Percentiles rank a stretch among this genome's conserved stretches.
Evolutionary conservation across 2,113 vertebrate species (phyloP).

Genomic region (Catharus bicknelli): DNA sequence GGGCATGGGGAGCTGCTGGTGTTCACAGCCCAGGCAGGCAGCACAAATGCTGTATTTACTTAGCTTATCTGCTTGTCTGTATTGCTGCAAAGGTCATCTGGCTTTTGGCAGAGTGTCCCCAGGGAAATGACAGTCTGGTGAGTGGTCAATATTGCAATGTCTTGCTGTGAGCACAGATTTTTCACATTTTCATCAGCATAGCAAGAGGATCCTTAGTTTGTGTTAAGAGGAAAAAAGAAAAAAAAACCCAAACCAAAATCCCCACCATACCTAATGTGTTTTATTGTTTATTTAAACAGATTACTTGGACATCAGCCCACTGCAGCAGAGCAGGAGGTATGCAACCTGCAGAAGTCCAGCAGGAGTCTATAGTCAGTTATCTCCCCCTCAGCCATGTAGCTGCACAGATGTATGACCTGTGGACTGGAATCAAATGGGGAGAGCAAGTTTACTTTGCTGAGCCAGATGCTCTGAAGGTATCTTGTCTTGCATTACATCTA

Average conservation of each 20-base stretch:
- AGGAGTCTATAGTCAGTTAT: slow-evolving; percentile 88
- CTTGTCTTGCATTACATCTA: not conserved
- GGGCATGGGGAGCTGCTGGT: not conserved
- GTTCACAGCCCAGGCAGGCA: not conserved
- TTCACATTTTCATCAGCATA: not conserved
- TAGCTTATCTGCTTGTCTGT: not conserved
- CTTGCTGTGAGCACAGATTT: not conserved
- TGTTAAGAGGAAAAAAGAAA: not conserved
- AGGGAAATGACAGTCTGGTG: not conserved
- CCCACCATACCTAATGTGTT: not conserved
- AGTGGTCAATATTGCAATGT: not conserved
- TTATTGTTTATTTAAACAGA: slow-evolving; percentile 66
- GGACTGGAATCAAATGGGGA: slow-evolving; percentile 88
- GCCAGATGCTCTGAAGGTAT: slow-evolving; percentile 89
- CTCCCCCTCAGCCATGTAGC: slow-evolving; percentile 89
- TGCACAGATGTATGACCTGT: slow-evolving; percentile 89
- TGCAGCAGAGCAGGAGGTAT: slow-evolving; percentile 81
- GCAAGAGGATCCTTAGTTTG: not conserved
- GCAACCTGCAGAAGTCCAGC: slow-evolving; percentile 81
- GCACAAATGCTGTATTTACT: not conserved
- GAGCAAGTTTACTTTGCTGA: slow-evolving; percentile 87
- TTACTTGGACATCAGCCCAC: slow-evolving; percentile 85
- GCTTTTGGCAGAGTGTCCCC: not conserved
- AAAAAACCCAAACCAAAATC: fast-evolving
- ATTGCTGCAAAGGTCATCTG: not conserved